phyloP scores from a whole-genome alignment of 2,888 invertebrate species.

The Dilophus febrilis region DNA sequence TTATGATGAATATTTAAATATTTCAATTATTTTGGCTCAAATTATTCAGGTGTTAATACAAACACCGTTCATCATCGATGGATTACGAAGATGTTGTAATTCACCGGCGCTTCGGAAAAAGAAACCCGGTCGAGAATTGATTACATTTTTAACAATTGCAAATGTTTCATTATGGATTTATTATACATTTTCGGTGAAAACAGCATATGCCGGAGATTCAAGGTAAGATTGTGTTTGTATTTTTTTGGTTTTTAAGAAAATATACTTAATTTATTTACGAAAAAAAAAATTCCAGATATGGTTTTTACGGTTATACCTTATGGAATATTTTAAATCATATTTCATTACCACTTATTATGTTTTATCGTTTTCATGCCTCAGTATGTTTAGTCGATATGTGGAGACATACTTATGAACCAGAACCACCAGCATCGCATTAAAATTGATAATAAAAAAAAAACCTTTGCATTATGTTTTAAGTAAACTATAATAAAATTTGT shows the following conservation, averaged over 20 bases:
- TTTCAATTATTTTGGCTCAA: conserved; percentile 38
- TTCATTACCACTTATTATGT: conserved; percentile 56
- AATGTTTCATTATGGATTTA: conserved; percentile 65
- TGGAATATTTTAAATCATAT: conserved; percentile 60
- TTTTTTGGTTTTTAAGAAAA: background rate
- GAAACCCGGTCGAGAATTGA: conserved; percentile 57
- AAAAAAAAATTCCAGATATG: conserved; percentile 29
- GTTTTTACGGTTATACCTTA: conserved; percentile 44
- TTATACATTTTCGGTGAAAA: conserved; percentile 47
- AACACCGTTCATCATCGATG: conserved; percentile 56
- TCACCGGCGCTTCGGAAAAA: conserved; percentile 38
- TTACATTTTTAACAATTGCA: conserved; percentile 57
- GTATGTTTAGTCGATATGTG: conserved; percentile 64
- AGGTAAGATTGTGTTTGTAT: conserved; percentile 4
- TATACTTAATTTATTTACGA: background rate
- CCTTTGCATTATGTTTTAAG: no score
- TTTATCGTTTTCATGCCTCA: conserved; percentile 62
- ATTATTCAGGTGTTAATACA: conserved; percentile 55
- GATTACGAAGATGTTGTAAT: conserved; percentile 56
- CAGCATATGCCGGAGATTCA: conserved; percentile 33
- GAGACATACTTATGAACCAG: conserved; percentile 52
- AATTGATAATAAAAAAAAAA: no score
- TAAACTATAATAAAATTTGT: no score
- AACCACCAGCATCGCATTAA: background rate
- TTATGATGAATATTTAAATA: conserved; percentile 33